Evolutionary conservation across 1,140 invertebrate species (phyloP).

Genomic region (Drosophila melanogaster): DNA sequence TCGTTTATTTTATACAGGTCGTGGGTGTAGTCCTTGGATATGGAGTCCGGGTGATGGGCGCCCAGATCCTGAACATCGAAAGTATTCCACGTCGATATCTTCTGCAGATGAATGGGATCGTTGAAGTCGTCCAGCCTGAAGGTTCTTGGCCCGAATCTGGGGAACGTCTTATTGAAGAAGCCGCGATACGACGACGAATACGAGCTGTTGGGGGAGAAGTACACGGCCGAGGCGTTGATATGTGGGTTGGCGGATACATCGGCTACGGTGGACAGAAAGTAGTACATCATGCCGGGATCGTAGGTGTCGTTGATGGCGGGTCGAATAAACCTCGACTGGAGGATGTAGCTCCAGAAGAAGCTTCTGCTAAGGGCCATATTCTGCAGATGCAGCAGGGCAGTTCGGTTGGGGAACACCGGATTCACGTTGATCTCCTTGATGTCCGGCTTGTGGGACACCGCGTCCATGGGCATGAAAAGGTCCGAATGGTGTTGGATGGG

Average conservation of each 20-base stretch:
- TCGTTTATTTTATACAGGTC: conserved; percentile 96
- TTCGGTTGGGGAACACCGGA: conserved; percentile 97
- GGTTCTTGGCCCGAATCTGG: conserved; percentile 96
- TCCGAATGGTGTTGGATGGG: conserved; percentile 93
- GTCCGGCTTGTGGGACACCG: conserved; percentile 95
- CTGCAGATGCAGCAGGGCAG: conserved; percentile 95
- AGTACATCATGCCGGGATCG: conserved; percentile 99
- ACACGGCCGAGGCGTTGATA: conserved; percentile 97
- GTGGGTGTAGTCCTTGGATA: conserved; percentile 94
- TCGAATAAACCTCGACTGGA: conserved; percentile 95
- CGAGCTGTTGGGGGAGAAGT: conserved; percentile 97
- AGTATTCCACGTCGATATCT: conserved; percentile 96
- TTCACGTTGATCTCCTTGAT: conserved; percentile 98
- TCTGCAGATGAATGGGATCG: conserved; percentile 95
- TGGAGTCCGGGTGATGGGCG: conserved; percentile 89
- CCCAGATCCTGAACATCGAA: conserved; percentile 93
- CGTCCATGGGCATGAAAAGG: conserved; percentile 92
- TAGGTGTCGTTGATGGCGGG: conserved; percentile 96
- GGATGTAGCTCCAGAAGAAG: conserved; percentile 98
- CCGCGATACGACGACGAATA: conserved; percentile 97
- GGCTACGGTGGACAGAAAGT: conserved; percentile 96
- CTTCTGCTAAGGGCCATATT: conserved; percentile 97
- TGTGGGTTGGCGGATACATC: conserved; percentile 97
- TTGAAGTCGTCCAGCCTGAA: conserved; percentile 97
- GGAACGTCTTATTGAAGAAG: conserved; percentile 98